These are phyloP conservation scores for Aleiodes leptofemur DNA, from an alignment of 2,888 invertebrate genomes.

Conservation along the genomic window DNA sequence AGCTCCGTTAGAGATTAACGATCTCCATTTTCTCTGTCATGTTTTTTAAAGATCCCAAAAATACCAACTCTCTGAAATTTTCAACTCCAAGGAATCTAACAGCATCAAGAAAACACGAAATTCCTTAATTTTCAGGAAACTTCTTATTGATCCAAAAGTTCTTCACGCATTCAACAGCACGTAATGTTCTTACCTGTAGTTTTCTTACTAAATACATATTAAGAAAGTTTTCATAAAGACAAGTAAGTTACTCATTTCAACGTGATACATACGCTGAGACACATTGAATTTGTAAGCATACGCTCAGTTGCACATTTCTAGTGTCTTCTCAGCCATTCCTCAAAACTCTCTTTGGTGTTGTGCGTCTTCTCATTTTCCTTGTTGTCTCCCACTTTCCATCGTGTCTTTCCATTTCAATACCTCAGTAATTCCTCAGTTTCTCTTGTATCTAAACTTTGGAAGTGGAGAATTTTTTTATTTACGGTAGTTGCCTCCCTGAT, in stretches of 20 bases:
- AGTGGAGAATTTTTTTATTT: too few species aligned
- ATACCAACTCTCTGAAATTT: too few species aligned
- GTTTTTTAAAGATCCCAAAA: too few species aligned
- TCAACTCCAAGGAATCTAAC: too few species aligned
- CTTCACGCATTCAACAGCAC: background rate
- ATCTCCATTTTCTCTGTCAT: too few species aligned
- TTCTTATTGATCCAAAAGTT: too few species aligned
- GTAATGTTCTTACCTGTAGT: background rate
- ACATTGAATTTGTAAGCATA: slow-evolving; percentile 31
- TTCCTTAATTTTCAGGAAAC: too few species aligned
- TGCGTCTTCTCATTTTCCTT: slow-evolving; percentile 27
- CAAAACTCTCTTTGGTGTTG: slow-evolving; percentile 25
- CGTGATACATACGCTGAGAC: slow-evolving; percentile 11
- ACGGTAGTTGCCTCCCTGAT: too few species aligned
- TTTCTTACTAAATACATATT: background rate
- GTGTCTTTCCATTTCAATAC: slow-evolving; percentile 22
- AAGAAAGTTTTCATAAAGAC: slow-evolving; percentile 1
- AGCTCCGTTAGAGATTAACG: too few species aligned
- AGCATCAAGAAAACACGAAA: too few species aligned
- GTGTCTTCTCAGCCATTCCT: slow-evolving; percentile 33
- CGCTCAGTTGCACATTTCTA: slow-evolving; percentile 33
- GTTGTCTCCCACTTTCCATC: slow-evolving; percentile 7
- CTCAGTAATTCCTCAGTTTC: background rate
- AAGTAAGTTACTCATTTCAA: slow-evolving; percentile 27
- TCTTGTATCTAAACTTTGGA: background rate